A percentile compares a stretch with the other conserved stretches of the same genome.
phyloP scores from a whole-genome alignment of 2,888 invertebrate genomes.

The Trissolcus brochymenae region DNA sequence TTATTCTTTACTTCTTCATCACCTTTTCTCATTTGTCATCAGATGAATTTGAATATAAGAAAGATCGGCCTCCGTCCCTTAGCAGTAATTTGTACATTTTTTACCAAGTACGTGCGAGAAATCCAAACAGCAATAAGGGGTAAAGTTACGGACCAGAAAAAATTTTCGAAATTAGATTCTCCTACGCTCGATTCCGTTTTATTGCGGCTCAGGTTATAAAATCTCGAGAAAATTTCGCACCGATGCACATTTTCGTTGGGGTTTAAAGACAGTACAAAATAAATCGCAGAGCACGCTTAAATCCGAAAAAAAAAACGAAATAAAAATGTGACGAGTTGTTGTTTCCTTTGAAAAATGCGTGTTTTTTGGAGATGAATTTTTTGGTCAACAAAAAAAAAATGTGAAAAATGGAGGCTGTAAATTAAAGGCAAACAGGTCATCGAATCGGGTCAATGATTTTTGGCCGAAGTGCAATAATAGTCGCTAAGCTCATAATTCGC shows the following conservation, averaged over 20 bases:
- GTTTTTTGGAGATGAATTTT: no score
- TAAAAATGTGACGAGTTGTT: no score
- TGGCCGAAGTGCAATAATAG: neutral
- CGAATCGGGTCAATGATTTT: slow-evolving; percentile 13
- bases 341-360: no score
- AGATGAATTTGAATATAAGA: slow-evolving; percentile 38
- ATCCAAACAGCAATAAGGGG: slow-evolving; percentile 23
- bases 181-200: slow-evolving; percentile 36
- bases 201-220: slow-evolving; percentile 15
- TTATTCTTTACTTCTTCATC: neutral
- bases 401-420: no score
- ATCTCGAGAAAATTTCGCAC: slow-evolving; percentile 11
- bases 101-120: slow-evolving; percentile 33
- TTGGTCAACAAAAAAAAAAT: no score
- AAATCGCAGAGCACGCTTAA: no score
- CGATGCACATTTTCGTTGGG: neutral
- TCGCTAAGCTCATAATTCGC: slow-evolving; percentile 11
- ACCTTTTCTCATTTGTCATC: slow-evolving; percentile 15
- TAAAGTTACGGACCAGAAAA: slow-evolving; percentile 20
- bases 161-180: slow-evolving; percentile 31
- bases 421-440: slow-evolving; percentile 1
- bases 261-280: neutral
- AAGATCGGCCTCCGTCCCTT: slow-evolving; percentile 13
- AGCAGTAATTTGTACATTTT: slow-evolving; percentile 34
- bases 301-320: no score